Conservation (phyloP, 2,888 invertebrate species). For the Nephrocerus scutellatus region DNA sequence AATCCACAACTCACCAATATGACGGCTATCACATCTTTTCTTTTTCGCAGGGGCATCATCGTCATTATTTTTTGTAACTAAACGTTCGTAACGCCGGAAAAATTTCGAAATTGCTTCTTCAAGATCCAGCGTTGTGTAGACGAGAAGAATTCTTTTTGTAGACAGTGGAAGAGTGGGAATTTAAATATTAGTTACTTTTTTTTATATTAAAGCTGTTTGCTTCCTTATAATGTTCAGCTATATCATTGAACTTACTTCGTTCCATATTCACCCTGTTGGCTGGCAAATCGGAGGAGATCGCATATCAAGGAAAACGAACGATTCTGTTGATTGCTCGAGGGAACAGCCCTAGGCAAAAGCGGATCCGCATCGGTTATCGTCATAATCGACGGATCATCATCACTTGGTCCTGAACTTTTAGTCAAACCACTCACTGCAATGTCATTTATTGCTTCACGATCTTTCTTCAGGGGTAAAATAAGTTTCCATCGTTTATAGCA, state of each 20-base stretch:
- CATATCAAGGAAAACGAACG: slow-evolving; percentile 11
- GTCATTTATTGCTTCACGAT: slow-evolving; percentile 20
- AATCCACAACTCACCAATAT: too few relatives aligned
- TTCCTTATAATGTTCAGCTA: too few relatives aligned
- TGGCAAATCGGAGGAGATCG: slow-evolving; percentile 15
- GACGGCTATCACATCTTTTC: too few relatives aligned
- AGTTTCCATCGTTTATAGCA: slow-evolving; percentile 24
- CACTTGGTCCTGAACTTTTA: background rate
- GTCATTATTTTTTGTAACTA: slow-evolving; percentile 10
- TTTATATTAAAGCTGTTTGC: background rate
- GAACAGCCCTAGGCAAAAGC: slow-evolving; percentile 19
- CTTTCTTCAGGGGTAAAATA: slow-evolving; percentile 14
- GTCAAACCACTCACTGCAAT: slow-evolving; percentile 19
- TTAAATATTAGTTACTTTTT: background rate
- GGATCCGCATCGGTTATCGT: slow-evolving; percentile 3
- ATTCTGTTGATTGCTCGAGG: slow-evolving; percentile 8
- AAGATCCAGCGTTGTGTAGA: slow-evolving; percentile 18
- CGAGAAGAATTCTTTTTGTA: slow-evolving; percentile 14
- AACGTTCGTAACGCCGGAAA: slow-evolving; percentile 16
- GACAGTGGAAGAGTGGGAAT: background rate
- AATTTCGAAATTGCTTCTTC: slow-evolving; percentile 19
- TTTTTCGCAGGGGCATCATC: too few relatives aligned
- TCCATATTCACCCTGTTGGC: slow-evolving; percentile 11
- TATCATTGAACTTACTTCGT: slow-evolving; percentile 14
- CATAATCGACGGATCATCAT: slow-evolving; percentile 1